A percentile compares a stretch with the other conserved stretches of the same genome.
Evolutionary conservation across 2,888 invertebrate species (phyloP).

Genomic region (Drosophila siamana): DNA sequence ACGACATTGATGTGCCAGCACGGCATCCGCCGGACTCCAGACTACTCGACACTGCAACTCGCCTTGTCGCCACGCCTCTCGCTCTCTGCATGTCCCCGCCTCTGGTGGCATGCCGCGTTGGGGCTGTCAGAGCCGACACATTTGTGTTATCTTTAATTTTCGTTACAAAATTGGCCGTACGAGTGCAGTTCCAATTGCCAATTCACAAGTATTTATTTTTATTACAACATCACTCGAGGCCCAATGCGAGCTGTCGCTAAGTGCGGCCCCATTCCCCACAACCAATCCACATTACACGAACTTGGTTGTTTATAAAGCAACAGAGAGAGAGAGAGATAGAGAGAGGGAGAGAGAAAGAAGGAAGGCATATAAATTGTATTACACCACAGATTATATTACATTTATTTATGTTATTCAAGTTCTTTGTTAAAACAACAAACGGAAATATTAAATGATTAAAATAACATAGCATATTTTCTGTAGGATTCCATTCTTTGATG

Average conservation of each 20-base stretch:
- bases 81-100: not conserved
- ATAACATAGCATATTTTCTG: not conserved
- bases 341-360: not conserved
- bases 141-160: conserved; percentile 81
- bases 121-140: conserved; percentile 64
- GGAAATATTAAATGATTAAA: not conserved
- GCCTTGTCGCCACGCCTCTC: too few species aligned
- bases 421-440: conserved; percentile 6
- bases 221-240: conserved; percentile 23
- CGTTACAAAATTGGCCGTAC: conserved; percentile 77
- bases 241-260: conserved; percentile 42
- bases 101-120: conserved; percentile 46
- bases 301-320: too few species aligned
- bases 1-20: conserved; percentile 79
- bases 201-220: conserved; percentile 68
- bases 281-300: not conserved
- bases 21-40: conserved; percentile 60
- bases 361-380: not conserved
- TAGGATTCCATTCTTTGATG: not conserved
- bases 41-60: conserved; percentile 13
- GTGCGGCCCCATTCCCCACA: not conserved
- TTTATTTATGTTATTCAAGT: conserved; percentile 17
- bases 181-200: conserved; percentile 78
- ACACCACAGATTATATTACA: conserved; percentile 4
- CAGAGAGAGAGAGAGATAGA: too few species aligned